Percentiles rank a stretch among this genome's conserved stretches.
Evolutionary conservation across 2,888 invertebrate genomes (phyloP).

Genomic region (Andrena chrysosceles): DNA sequence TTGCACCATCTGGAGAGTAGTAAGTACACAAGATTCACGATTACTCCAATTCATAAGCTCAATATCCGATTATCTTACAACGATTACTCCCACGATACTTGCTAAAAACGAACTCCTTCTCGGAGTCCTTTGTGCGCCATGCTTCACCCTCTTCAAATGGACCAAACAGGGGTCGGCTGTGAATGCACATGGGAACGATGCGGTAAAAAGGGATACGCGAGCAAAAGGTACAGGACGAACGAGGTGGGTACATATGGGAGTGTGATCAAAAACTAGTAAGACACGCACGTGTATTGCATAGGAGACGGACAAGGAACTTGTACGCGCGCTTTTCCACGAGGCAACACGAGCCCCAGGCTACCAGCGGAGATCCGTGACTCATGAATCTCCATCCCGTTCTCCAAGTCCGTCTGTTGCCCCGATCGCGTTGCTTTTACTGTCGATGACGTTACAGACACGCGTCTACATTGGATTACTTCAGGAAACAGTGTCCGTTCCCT

Average conservation of each 20-base stretch:
- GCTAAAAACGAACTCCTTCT: too few species aligned
- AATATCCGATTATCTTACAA: too few species aligned
- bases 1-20: too few species aligned
- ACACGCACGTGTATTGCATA: neutral
- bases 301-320: conserved; percentile 16
- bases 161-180: neutral
- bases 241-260: neutral
- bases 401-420: conserved; percentile 30
- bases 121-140: too few species aligned
- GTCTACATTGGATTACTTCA: conserved; percentile 25
- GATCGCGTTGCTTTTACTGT: conserved; percentile 35
- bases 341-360: conserved; percentile 28
- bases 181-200: neutral
- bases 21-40: too few species aligned
- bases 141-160: too few species aligned
- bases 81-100: too few species aligned
- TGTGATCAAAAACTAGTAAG: conserved; percentile 1
- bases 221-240: neutral
- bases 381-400: conserved; percentile 54
- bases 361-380: conserved; percentile 55
- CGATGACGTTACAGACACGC: conserved; percentile 38
- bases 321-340: conserved; percentile 46
- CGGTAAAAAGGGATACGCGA: neutral
- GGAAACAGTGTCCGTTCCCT: conserved; percentile 25
- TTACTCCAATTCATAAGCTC: too few species aligned